phyloP scores from a whole-genome alignment of 2,888 invertebrate genomes.

The Limnephilus auricula region DNA sequence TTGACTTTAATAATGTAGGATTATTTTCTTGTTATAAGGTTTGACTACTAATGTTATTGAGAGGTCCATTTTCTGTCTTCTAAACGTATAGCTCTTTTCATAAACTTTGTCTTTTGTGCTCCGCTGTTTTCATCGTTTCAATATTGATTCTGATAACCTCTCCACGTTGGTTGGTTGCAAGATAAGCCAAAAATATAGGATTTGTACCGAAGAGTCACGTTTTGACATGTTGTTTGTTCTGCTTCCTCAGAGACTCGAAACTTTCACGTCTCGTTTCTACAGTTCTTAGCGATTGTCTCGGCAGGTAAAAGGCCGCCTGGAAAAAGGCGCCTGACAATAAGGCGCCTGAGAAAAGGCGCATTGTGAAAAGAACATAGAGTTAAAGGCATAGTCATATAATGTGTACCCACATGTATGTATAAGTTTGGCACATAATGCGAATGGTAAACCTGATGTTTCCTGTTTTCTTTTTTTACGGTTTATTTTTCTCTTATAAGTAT shows the following conservation, averaged over 20 bases:
- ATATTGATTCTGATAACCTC: neutral
- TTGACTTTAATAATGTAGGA: too few relatives aligned
- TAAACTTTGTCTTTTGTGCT: neutral
- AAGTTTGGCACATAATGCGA: neutral
- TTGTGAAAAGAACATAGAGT: neutral
- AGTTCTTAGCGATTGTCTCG: neutral
- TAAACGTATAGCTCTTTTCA: neutral
- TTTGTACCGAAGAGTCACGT: constrained; percentile 18
- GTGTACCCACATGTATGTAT: neutral
- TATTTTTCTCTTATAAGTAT: neutral
- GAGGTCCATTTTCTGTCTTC: neutral
- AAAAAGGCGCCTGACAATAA: neutral
- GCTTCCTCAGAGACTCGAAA: constrained; percentile 27
- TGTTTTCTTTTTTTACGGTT: too few relatives aligned
- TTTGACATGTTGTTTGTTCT: constrained; percentile 31
- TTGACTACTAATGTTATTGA: neutral
- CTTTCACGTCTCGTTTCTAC: constrained; percentile 3
- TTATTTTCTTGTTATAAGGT: too few relatives aligned
- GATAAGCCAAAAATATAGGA: neutral
- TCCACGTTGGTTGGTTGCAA: neutral
- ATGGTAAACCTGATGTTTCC: neutral
- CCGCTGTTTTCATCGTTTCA: neutral
- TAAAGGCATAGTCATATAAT: neutral
- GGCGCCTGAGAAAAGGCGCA: neutral
- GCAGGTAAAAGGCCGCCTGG: neutral